Evolutionary conservation across 2,113 vertebrate genomes (phyloP), one percentile per base, ranked within the genome.

Genomic region (Perccottus glenii): DNA sequence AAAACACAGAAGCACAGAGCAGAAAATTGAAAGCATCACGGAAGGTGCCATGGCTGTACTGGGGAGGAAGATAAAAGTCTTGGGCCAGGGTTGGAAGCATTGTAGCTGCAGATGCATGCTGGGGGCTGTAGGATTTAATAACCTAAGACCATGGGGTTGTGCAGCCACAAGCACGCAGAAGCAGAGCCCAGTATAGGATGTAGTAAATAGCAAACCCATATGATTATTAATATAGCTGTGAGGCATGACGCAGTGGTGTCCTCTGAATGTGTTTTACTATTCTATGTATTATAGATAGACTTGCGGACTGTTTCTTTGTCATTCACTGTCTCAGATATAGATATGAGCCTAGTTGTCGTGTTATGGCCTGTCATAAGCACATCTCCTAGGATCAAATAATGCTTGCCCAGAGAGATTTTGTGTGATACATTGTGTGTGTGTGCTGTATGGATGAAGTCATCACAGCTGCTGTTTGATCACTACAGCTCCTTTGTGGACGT

Each of bases 1-100:
- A 92, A 94, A 94, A 87, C 90, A 92, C 85, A 84, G 83, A 85
- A 73, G 90, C 85, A 75, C 85, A 88, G 89, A 92, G 94, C 92
- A 93, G 93, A 91, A 94, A 93, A 94, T 92, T 92, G 92, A 93
- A 93, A 91, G 89, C 91, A 88, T 93, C 91, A 82, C 73, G 85
- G 87, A 27, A 89, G 87, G 87, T 91, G 88, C 91, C 85, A 86
- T 87, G 89, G 84, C 90, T 57, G 44, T 87, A 89, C 88, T 84
- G 84, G 85, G 85, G 70, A 85, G 89, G 91, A 86, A 89, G 90
- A 93, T 89, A 87, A 86, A 91, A 90, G 89, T 85, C 75, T 90
- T 80, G 86, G 85, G 89, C 80, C 78, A 77, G 81, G 85, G 82
- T 86, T 88, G 83, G 90, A 82, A 84, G 87, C 83, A 74, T 87